Evolutionary conservation across 2,113 vertebrate genomes (phyloP).

Genomic region (Andinoacara biseriatus): DNA sequence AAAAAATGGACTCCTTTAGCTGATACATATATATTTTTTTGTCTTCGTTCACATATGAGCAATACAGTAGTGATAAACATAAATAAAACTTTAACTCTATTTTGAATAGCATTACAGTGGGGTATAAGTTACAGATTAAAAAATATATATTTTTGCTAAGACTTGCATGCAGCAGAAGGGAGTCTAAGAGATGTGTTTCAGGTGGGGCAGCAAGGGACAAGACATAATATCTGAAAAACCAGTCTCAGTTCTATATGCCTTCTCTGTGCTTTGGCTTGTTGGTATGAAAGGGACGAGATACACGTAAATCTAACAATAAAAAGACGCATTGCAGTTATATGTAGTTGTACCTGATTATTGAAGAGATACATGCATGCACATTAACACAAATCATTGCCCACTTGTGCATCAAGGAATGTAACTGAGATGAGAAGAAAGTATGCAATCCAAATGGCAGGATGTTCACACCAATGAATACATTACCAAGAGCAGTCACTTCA

Average conservation of each 20-base stretch:
- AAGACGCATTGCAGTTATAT: background rate
- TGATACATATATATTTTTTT: background rate
- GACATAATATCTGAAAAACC: background rate
- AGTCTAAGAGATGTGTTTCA: conserved; percentile 47
- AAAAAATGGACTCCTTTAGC: background rate
- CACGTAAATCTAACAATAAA: background rate
- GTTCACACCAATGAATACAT: conserved; percentile 44
- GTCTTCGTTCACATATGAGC: conserved; percentile 11
- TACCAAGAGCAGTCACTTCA: conserved; percentile 61
- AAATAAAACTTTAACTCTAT: background rate
- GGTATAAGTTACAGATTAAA: background rate
- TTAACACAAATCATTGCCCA: background rate
- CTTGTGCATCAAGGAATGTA: background rate
- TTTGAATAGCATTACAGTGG: background rate
- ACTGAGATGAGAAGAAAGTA: background rate
- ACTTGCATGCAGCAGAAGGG: conserved; percentile 2
- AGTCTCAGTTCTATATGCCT: background rate
- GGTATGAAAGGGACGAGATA: background rate
- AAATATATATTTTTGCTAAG: background rate
- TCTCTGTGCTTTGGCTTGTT: background rate
- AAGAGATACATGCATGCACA: no score
- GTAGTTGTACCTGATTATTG: background rate
- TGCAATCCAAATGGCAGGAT: conserved; percentile 15
- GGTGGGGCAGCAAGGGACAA: background rate
- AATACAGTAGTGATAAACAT: conserved; percentile 1